These are phyloP conservation scores for Condylura cristata DNA, from an alignment of 2,113 vertebrate genomes.

Conservation along the genomic window DNA sequence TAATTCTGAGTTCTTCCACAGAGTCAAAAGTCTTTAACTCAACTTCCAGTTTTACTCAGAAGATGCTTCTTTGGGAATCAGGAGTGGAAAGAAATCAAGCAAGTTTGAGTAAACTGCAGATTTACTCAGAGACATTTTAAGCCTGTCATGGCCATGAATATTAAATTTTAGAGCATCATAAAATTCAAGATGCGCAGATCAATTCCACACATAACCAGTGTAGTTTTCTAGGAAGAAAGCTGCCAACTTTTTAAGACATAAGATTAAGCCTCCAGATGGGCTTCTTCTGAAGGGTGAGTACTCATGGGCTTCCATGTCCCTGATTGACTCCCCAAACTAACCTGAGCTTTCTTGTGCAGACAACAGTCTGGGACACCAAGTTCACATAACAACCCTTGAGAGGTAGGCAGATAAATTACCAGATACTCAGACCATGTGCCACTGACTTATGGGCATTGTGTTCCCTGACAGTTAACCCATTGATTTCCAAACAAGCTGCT, in stretches of 20 bases:
- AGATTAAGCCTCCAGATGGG: constrained; percentile 51
- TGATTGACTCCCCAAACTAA: background rate
- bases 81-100: background rate
- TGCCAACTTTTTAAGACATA: constrained; percentile 60
- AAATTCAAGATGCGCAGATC: constrained; percentile 36
- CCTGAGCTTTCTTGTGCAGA: background rate
- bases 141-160: background rate
- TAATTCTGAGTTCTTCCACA: background rate
- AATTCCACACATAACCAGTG: constrained; percentile 46
- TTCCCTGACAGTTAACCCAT: background rate
- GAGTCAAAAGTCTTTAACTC: constrained; percentile 16
- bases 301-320: constrained; percentile 40
- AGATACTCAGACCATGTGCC: background rate
- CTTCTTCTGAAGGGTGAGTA: constrained; percentile 35
- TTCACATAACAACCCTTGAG: background rate
- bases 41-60: constrained; percentile 9
- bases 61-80: background rate
- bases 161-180: constrained; percentile 44
- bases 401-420: background rate
- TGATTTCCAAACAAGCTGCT: constrained; percentile 50
- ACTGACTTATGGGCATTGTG: background rate
- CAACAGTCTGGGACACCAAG: background rate
- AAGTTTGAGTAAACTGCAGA: background rate
- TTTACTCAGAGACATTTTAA: constrained; percentile 39
- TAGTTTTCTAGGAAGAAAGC: constrained; percentile 53